Percentiles rank a stretch among this genome's conserved stretches.
Evolutionary conservation across 1,140 invertebrate genomes (phyloP).

Genomic region (Drosophila carrolli): DNA sequence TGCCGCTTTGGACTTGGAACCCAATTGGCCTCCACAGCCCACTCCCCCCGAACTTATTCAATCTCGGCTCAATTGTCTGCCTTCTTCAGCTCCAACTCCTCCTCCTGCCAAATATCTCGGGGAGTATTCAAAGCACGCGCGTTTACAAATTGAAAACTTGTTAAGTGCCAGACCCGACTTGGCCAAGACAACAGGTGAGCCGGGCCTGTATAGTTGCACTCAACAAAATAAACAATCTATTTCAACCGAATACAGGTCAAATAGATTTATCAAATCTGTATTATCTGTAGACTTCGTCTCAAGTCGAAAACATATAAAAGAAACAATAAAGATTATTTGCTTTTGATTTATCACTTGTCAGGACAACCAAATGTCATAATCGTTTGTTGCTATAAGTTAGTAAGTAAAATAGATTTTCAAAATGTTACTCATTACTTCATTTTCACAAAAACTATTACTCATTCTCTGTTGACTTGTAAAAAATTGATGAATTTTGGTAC

Average conservation of each 20-base stretch:
- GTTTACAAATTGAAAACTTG: conserved; percentile 83
- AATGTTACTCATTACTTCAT: no score
- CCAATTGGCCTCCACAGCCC: conserved; percentile 40
- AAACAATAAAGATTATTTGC: neutral
- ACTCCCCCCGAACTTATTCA: conserved; percentile 24
- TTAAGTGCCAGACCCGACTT: conserved; percentile 60
- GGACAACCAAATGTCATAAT: no score
- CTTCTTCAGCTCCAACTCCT: conserved; percentile 31
- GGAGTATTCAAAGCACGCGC: conserved; percentile 79
- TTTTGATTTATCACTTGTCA: no score
- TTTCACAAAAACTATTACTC: no score
- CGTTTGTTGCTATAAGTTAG: no score
- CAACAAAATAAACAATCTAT: neutral
- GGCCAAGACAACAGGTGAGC: conserved; percentile 64
- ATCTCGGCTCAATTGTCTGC: conserved; percentile 57
- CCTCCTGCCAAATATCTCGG: conserved; percentile 26
- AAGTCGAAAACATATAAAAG: no score
- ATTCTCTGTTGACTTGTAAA: no score
- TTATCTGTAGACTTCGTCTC: no score
- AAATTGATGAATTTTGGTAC: no score
- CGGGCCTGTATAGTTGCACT: conserved; percentile 9
- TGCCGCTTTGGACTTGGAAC: conserved; percentile 48
- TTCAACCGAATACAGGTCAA: no score
- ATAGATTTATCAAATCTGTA: no score
- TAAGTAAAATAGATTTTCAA: no score